A percentile compares a stretch with the other conserved stretches of the same genome.
These are phyloP conservation scores for Xiphias gladius DNA, from an alignment of 2,113 vertebrate species.

Conservation along the genomic window DNA sequence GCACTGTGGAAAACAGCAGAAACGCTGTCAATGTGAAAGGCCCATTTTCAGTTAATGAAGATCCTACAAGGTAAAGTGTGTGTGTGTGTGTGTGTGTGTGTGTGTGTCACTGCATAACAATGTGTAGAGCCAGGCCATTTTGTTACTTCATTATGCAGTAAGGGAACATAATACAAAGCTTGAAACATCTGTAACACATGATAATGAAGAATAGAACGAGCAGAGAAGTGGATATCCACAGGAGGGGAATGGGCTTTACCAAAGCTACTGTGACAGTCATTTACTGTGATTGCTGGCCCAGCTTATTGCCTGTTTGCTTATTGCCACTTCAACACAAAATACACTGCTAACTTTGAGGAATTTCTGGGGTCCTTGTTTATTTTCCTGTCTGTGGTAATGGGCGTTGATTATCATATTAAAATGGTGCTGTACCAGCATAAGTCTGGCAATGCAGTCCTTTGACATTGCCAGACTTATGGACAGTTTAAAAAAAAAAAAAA, in stretches of 20 bases:
- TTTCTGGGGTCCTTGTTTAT: not conserved
- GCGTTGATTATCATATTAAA: not conserved
- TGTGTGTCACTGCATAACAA: not conserved
- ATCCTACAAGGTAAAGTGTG: slow-evolving; percentile 89
- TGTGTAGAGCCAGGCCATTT: not conserved
- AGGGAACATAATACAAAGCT: not conserved
- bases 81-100: not conserved
- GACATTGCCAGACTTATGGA: too few relatives aligned
- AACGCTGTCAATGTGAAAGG: slow-evolving; percentile 91
- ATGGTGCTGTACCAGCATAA: not conserved
- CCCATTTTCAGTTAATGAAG: slow-evolving; percentile 87
- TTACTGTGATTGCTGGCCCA: not conserved
- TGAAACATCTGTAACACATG: not conserved
- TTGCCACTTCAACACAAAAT: not conserved
- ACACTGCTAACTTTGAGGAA: not conserved
- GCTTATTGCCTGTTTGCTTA: not conserved
- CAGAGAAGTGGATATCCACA: not conserved
- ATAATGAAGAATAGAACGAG: not conserved
- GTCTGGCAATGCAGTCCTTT: too few relatives aligned
- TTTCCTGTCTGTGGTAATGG: not conserved
- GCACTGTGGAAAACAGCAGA: slow-evolving; percentile 90
- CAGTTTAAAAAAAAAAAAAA: too few relatives aligned
- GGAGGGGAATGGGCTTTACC: not conserved
- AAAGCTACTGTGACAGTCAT: not conserved
- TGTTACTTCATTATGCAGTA: not conserved